Evolutionary conservation across 2,888 invertebrate species (phyloP).

Genomic region (Drosophila macrospina): DNA sequence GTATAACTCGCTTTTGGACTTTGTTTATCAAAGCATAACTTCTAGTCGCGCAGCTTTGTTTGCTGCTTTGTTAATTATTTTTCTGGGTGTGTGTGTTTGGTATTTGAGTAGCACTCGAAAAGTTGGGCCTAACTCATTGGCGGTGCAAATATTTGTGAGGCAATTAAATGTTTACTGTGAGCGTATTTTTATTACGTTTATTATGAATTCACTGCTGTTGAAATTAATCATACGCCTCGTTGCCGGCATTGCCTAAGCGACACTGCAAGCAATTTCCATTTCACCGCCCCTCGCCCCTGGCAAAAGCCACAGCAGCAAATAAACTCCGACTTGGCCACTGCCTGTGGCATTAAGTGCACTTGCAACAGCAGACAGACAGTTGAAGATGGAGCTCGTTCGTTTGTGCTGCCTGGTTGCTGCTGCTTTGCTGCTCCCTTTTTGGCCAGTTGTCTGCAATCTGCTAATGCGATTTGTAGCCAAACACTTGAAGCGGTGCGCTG

Average conservation of each 20-base stretch:
- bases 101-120: slow-evolving; percentile 66
- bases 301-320: slow-evolving; percentile 45
- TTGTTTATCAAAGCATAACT: too few species aligned
- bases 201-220: slow-evolving; percentile 35
- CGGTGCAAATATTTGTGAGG: slow-evolving; percentile 71
- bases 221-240: slow-evolving; percentile 70
- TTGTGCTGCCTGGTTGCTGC: slow-evolving; percentile 5
- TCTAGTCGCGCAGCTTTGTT: too few species aligned
- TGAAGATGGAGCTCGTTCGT: slow-evolving; percentile 3
- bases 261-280: slow-evolving; percentile 42
- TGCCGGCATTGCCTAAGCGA: slow-evolving; percentile 36
- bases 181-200: slow-evolving; percentile 46
- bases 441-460: slow-evolving; percentile 29
- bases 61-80: slow-evolving; percentile 6
- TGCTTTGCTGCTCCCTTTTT: slow-evolving; percentile 24
- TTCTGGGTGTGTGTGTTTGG: slow-evolving; percentile 15
- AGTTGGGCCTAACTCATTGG: slow-evolving; percentile 47
- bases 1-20: too few species aligned
- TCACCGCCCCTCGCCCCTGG: too few species aligned
- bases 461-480: slow-evolving; percentile 67
- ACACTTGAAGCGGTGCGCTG: slow-evolving; percentile 55
- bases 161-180: slow-evolving; percentile 71
- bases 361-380: slow-evolving; percentile 13
- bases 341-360: slow-evolving; percentile 49
- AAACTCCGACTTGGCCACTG: slow-evolving; percentile 27